Base-by-base conservation (phyloP, 2,888 invertebrate genomes). In the Thyatira batis region DNA sequence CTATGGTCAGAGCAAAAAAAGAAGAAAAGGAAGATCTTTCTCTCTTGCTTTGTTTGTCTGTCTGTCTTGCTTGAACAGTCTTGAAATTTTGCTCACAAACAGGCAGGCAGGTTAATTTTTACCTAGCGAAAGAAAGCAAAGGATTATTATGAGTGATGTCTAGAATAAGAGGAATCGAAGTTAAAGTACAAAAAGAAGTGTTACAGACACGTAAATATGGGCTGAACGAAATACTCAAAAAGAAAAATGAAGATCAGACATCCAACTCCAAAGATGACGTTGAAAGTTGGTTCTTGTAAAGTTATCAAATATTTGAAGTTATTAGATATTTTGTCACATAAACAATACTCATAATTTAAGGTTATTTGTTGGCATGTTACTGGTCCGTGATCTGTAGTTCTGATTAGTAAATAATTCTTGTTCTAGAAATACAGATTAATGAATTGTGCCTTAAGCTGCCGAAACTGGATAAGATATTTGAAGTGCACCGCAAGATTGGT, bases 401-500 rank as follows among this genome's bases (percentile, higher is more conserved):
- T 39, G 0, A 6, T 17, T 39, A 17, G 2, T 17, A 11, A 33
- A 39, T 17, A 17, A 8, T 39, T 17, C 17, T 44, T 20, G 5
- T 77, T 80, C 5, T 63, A 92, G 92, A 77, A 61, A 75, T 78
- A 45, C 89, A 92, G 64, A 92, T 93, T 49, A 67, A 67, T 11
- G 86, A 89, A 53, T 76, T 94, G 39, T 63, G 92, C 17, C 71
- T 77, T 13, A 92, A 89, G 61, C 76, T 96, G 57, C 96, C 96
- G 25, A 89, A 93, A 63, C 78, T 96, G 63, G 92, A 93, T 44
- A 92, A 93, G 61, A 89, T 94, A 60, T 95, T 96, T 74, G 88
- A 94, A 63, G 88, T 96, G 30, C 94, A 95, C 77, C 93, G 92
- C 39, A 95, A 96, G 73, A 95, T 96, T 67, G 96, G 96, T 0